Conservation (phyloP, 2,113 vertebrate species). For the western clawed frog (Xenopus tropicalis) region DNA sequence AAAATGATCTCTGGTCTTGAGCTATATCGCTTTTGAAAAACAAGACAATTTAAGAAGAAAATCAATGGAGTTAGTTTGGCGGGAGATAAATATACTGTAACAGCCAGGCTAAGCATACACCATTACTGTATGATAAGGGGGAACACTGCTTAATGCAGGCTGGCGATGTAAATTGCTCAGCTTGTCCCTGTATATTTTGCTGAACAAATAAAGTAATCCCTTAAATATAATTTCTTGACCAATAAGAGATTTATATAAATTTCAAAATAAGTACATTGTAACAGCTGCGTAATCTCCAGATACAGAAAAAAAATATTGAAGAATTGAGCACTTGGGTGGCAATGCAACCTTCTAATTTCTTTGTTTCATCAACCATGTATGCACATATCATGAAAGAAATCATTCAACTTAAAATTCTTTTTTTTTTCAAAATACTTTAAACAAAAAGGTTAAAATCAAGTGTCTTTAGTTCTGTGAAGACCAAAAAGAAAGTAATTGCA, state of each 20-base stretch:
- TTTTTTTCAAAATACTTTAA: conserved; percentile 59
- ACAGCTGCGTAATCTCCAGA: no score
- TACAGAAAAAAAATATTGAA: no score
- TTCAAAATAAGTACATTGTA: no score
- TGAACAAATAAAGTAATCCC: no score
- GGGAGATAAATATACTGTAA: conserved; percentile 43
- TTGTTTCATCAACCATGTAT: conserved; percentile 49
- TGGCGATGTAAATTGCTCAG: conserved; percentile 20
- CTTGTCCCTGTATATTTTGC: no score
- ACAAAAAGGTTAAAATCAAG: conserved; percentile 66
- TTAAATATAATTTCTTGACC: no score
- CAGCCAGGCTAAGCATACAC: conserved; percentile 26
- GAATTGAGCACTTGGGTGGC: no score
- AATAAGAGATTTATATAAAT: no score
- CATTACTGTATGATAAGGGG: conserved; percentile 43
- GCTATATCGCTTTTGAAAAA: conserved; percentile 46
- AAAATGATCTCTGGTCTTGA: conserved; percentile 43
- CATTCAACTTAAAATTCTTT: conserved; percentile 59
- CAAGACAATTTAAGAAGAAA: conserved; percentile 48
- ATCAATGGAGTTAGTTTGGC: conserved; percentile 43
- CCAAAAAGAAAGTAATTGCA: conserved; percentile 66
- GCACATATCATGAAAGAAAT: not conserved
- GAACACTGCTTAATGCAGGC: conserved; percentile 31
- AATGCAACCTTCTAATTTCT: no score
- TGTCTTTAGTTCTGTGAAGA: conserved; percentile 61